Evolutionary conservation across 2,797 vertebrate species (phyloP).

Genomic region (Mustela erminea): DNA sequence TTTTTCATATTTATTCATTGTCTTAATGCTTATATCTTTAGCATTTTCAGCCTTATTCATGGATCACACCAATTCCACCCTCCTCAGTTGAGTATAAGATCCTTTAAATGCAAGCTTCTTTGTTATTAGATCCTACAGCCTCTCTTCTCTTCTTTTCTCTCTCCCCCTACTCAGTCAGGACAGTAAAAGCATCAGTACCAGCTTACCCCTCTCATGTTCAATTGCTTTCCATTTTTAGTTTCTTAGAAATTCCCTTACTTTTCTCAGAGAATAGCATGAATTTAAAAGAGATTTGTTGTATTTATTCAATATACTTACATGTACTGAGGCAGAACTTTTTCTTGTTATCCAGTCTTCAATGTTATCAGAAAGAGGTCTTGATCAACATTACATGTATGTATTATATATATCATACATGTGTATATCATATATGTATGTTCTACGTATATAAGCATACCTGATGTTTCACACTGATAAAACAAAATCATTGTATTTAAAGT

Average conservation of each 20-base stretch:
- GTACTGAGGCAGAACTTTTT: neutral
- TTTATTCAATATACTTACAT: neutral
- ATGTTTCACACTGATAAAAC: neutral
- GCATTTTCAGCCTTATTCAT: neutral
- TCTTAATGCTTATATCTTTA: neutral
- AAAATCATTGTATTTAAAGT: neutral
- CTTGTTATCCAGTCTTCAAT: neutral
- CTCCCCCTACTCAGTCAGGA: neutral
- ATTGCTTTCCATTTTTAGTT: neutral
- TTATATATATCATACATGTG: neutral
- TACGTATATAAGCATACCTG: neutral
- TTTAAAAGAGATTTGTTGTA: neutral
- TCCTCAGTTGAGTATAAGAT: neutral
- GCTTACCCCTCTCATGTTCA: neutral
- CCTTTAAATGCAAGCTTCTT: neutral
- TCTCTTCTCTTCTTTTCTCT: neutral
- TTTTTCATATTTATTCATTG: slow-evolving; percentile 16
- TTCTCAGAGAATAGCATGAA: neutral
- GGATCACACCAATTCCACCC: neutral
- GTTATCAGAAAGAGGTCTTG: neutral
- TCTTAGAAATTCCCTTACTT: neutral
- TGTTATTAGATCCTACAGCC: neutral
- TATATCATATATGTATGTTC: neutral
- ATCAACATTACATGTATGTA: neutral
- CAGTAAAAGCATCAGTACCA: neutral